Evolutionary conservation across 1,140 invertebrate genomes (phyloP).

Genomic region (Heliconius nattereri): DNA sequence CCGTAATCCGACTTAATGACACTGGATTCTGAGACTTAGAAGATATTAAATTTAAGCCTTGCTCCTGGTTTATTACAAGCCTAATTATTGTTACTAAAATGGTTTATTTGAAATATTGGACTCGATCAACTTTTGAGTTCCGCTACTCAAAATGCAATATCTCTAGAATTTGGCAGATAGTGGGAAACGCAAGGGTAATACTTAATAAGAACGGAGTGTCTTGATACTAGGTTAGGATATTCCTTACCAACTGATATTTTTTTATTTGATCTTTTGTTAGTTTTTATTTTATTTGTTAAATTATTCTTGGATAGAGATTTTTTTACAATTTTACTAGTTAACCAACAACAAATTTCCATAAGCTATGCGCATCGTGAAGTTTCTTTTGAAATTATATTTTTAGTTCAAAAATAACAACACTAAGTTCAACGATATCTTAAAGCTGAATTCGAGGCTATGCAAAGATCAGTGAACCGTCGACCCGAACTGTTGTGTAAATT

Average conservation of each 20-base stretch:
- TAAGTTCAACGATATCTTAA: slow-evolving; percentile 31
- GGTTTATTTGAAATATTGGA: too few relatives aligned
- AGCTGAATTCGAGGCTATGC: slow-evolving; percentile 22
- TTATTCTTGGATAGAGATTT: not conserved
- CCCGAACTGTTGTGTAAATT: slow-evolving; percentile 37
- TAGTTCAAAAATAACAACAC: not conserved
- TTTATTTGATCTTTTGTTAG: too few relatives aligned
- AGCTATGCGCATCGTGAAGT: not conserved
- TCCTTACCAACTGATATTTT: not conserved
- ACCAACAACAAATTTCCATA: not conserved
- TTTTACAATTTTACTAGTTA: not conserved
- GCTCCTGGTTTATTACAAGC: not conserved
- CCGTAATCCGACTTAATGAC: not conserved
- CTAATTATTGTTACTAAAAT: not conserved
- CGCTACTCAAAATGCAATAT: too few relatives aligned
- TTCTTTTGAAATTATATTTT: not conserved
- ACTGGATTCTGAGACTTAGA: not conserved
- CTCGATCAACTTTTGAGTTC: too few relatives aligned
- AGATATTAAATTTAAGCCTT: not conserved
- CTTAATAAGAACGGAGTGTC: too few relatives aligned
- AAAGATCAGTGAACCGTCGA: slow-evolving; percentile 34
- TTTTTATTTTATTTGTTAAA: not conserved
- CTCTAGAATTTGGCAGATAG: too few relatives aligned
- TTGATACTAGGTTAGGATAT: too few relatives aligned
- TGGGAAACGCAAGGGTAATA: too few relatives aligned